These are phyloP conservation scores for Notocelia uddmanniana DNA, from an alignment of 2,888 invertebrate genomes.

Conservation along the genomic window DNA sequence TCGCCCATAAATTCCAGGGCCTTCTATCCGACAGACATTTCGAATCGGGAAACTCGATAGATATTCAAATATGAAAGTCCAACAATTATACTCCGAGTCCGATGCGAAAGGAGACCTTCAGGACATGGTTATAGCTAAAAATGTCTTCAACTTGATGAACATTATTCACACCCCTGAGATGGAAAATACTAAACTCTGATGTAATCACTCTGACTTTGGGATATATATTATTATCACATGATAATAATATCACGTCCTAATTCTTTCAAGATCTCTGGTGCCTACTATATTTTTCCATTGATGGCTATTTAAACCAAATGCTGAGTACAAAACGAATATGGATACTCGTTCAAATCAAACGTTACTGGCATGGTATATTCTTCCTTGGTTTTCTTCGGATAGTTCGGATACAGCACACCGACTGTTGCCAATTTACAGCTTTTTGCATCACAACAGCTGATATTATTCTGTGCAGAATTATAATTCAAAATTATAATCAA, in stretches of 20 bases:
- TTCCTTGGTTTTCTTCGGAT: not conserved
- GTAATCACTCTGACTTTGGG: not conserved
- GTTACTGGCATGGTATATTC: not conserved
- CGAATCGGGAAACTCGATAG: conserved; percentile 49
- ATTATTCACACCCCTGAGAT: not conserved
- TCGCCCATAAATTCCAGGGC: conserved; percentile 50
- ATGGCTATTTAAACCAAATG: not conserved
- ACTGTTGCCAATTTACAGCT: not conserved
- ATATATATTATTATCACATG: not conserved
- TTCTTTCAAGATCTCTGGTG: not conserved
- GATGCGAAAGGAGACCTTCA: not conserved
- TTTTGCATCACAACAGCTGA: not conserved
- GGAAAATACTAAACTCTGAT: not conserved
- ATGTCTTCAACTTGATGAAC: not conserved
- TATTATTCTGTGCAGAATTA: not conserved
- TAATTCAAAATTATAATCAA: conserved; percentile 17
- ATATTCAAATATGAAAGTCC: conserved; percentile 53
- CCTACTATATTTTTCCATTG: not conserved
- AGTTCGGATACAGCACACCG: not conserved
- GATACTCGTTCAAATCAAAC: not conserved
- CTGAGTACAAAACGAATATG: not conserved
- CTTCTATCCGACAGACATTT: conserved; percentile 24
- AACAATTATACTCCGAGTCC: not conserved
- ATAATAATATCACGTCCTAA: not conserved
- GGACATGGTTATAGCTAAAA: not conserved